Evolutionary conservation across 1,140 invertebrate genomes (phyloP), one percentile per base, ranked within the genome.

Genomic region (Samia ricini): DNA sequence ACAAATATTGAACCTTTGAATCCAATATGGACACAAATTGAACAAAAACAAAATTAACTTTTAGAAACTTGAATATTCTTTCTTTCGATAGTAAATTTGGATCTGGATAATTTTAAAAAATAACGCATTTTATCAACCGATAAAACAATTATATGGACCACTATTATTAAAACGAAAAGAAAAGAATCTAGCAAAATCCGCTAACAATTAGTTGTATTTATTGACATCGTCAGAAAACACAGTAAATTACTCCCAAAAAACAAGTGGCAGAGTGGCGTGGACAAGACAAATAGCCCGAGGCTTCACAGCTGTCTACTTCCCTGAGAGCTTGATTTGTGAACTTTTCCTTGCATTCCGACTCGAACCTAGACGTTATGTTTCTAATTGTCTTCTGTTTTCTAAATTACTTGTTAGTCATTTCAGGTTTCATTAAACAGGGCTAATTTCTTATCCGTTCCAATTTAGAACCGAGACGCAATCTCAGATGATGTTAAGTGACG

Each of bases 271-370:
- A 42, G 33, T 15, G 33, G 33, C 50, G 50, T 51, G 50, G 50
- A 51, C 50, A 51, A 51, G 50, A 51, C 50, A 51, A 51, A 51
- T 51, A 51, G 50, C 50, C 50, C 1, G 19, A 20, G 50, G 50
- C 19, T 51, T 51, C 50, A 51, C 50, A 51, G 50, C 20, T 51
- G 50, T 51, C 50, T 51, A 19, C 19, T 19, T 51, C 50, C 18
- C 33, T 42, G 33, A 42, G 33, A 42, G 33, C 50, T 51, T 51
- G 50, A 51, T 51, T 51, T 51, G 50, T 51, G 50, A 21, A 21
- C 19, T 51, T 51, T 51, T 51, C 18, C 21, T 51, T 51, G 15
- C 21, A 51, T 51, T 51, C 19, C 50, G 50, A 22, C 21, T 22
- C 19, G 19, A 51, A 21, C 21, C 50, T 21, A 22, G 6, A 29